Percentiles rank a stretch among this genome's conserved stretches.
phyloP scores from a whole-genome alignment of 1,140 invertebrate genomes.

The Conus ventricosus region DNA sequence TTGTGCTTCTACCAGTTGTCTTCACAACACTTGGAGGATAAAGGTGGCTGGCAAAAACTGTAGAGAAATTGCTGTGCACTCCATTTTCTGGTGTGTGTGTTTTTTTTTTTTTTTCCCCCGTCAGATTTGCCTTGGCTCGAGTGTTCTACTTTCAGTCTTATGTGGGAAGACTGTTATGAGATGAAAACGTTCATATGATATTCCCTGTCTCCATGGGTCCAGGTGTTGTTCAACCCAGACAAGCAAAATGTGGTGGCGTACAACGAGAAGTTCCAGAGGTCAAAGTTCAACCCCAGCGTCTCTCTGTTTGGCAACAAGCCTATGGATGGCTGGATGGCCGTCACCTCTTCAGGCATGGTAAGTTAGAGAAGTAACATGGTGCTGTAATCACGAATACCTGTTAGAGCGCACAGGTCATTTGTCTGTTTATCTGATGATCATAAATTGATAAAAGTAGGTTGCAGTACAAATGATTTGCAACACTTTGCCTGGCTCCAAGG shows the following conservation, averaged over 20 bases:
- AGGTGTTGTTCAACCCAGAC: conserved; percentile 71
- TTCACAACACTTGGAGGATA: too few species aligned
- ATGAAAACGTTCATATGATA: too few species aligned
- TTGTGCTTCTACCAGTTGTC: too few species aligned
- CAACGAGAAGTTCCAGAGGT: conserved; percentile 88
- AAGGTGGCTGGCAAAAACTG: too few species aligned
- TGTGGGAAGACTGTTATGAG: too few species aligned
- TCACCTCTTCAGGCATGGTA: conserved; percentile 90
- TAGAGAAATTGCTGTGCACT: too few species aligned
- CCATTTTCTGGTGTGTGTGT: too few species aligned
- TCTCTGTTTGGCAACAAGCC: conserved; percentile 90
- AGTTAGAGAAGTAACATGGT: conserved; percentile 24
- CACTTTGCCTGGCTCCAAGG: too few species aligned
- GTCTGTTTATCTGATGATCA: neutral
- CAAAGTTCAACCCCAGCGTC: conserved; percentile 86
- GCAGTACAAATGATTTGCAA: too few species aligned
- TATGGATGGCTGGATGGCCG: conserved; percentile 86
- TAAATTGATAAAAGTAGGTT: neutral
- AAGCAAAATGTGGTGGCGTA: conserved; percentile 79
- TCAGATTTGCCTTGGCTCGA: too few species aligned
- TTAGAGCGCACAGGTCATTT: neutral
- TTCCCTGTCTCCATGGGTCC: conserved; percentile 25
- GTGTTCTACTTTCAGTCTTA: too few species aligned
- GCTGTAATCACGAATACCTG: neutral
- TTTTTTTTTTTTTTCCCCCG: too few species aligned